phyloP scores from a whole-genome alignment of 2,888 invertebrate genomes.

The Athetis lepigone region DNA sequence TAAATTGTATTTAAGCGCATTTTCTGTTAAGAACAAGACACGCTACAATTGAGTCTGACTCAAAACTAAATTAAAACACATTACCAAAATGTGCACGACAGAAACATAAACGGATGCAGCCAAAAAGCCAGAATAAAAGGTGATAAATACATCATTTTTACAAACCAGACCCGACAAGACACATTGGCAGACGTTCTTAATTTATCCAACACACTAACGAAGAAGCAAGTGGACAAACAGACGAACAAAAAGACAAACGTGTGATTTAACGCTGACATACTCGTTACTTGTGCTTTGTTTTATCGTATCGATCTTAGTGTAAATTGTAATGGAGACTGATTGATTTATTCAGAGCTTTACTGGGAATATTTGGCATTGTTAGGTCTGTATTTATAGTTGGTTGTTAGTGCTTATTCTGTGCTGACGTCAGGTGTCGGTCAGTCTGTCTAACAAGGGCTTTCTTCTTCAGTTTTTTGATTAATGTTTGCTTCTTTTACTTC shows the following conservation, averaged over 20 bases:
- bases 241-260: conserved; percentile 70
- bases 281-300: conserved; percentile 64
- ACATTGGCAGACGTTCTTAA: conserved; percentile 69
- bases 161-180: conserved; percentile 57
- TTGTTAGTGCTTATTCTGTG: conserved; percentile 16
- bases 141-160: conserved; percentile 63
- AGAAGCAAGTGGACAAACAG: conserved; percentile 66
- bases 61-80: conserved; percentile 35
- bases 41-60: conserved; percentile 1
- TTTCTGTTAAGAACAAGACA: not conserved
- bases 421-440: conserved; percentile 11
- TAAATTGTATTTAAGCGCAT: too few species aligned
- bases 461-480: too few species aligned
- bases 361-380: conserved; percentile 68
- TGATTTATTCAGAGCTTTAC: conserved; percentile 77
- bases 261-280: conserved; percentile 82
- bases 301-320: conserved; percentile 79
- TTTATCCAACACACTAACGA: conserved; percentile 65
- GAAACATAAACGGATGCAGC: conserved; percentile 34
- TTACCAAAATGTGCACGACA: conserved; percentile 22
- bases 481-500: not conserved
- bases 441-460: not conserved
- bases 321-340: conserved; percentile 83
- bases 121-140: conserved; percentile 37
- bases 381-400: conserved; percentile 45